Base-by-base conservation (phyloP, 2,113 vertebrate genomes). In the Trogon melanurus region DNA sequence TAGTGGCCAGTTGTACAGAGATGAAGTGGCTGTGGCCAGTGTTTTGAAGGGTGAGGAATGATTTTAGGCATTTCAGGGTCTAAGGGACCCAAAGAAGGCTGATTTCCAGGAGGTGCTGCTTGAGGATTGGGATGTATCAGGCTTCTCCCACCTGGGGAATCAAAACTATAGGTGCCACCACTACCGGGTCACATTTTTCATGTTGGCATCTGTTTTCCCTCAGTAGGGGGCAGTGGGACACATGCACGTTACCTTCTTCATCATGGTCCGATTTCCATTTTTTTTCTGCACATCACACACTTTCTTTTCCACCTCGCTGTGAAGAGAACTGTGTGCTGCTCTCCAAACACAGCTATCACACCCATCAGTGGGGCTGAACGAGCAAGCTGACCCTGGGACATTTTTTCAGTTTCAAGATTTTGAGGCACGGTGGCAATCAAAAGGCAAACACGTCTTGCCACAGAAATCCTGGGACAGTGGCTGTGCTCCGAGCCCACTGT, bases 401-500 rank as follows among this genome's bases (percentile, higher is more conserved):
- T 45, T 61, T 69, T 80, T 54, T 56, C 61, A 34, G 21, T 74
- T 81, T 50, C 58, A 51, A 51, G 22, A 45, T 82, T 78, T 70
- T 3, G 16, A 67, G 56, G 38, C 45, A 57, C 5, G 11, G 51
- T n/a, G 21, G 22, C 30, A 48, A 82, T 70, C 27, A 61, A 74
- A 50, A n/a, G 16, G 20, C 23, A 89, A 75, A 21, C 4, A 4
- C 27, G 57, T 6, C 47, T 58, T 47, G 32, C 30, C 38, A 17
- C 58, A 58, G 57, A 74, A 70, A 44, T 71, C 32, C 51, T 32
- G 30, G 16, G 20, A 27, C 9, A 54, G 44, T 2, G 1, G 30
- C 58, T 67, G 36, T 45, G 17, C 45, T 6, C 30, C 0, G 2
- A 76, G 30, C 62, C 48, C 0, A 0, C 38, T 7, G 6, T 0